Percentiles rank a stretch among this genome's conserved stretches.
These are phyloP conservation scores for Agrochola macilenta DNA, from an alignment of 2,888 invertebrate species.

Conservation along the genomic window DNA sequence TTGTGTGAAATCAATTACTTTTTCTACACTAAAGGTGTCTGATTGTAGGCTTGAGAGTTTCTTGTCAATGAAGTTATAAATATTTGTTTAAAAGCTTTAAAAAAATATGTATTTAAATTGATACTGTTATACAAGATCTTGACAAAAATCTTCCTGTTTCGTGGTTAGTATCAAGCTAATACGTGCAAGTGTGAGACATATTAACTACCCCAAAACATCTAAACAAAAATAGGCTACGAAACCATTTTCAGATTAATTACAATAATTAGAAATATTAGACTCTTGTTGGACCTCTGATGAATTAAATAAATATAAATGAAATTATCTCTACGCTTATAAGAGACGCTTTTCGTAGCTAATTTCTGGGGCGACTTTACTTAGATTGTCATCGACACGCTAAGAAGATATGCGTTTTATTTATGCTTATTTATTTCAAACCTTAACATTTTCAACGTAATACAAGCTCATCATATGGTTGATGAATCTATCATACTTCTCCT, in stretches of 20 bases:
- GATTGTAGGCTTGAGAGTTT: not conserved
- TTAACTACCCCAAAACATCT: not conserved
- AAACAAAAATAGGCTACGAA: not conserved
- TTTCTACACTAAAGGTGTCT: not conserved
- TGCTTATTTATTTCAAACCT: not conserved
- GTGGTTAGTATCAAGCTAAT: not conserved
- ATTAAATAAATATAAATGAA: not conserved
- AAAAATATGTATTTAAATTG: not conserved
- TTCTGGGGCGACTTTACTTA: not conserved
- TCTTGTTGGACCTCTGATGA: not conserved
- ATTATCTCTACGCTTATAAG: not conserved
- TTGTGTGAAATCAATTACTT: slow-evolving; percentile 1
- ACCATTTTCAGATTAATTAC: not conserved
- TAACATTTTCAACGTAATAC: not conserved
- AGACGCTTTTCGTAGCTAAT: not conserved
- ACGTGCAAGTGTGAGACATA: not conserved
- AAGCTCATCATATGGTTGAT: not conserved
- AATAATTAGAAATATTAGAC: not conserved
- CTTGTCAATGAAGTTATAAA: not conserved
- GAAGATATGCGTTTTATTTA: not conserved
- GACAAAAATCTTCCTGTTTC: not conserved
- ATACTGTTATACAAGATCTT: not conserved
- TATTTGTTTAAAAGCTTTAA: not conserved
- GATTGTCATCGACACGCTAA: no score
- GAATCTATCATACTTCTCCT: not conserved